phyloP scores from a whole-genome alignment of 2,888 invertebrate species.

The Nemoura dubitans region DNA sequence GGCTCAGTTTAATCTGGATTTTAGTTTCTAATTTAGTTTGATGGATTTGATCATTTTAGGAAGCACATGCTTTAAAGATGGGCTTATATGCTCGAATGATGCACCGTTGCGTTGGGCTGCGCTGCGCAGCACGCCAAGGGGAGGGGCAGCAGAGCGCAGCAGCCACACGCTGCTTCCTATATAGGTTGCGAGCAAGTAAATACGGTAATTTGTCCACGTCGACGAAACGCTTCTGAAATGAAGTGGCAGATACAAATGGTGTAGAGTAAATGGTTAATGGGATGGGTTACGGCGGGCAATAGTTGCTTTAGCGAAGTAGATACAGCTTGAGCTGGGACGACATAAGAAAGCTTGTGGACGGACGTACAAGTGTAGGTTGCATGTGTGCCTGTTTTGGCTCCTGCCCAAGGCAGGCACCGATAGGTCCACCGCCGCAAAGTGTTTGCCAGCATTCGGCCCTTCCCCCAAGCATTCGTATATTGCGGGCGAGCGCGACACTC shows the following conservation, averaged over 20 bases:
- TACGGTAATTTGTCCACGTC: conserved; percentile 43
- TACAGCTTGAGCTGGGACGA: not conserved
- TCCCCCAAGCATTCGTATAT: not conserved
- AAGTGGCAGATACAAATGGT: conserved; percentile 42
- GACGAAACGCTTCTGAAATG: conserved; percentile 32
- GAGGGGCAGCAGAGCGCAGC: not conserved
- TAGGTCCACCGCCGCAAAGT: not conserved
- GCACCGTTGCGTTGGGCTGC: not conserved
- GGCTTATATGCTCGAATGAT: not conserved
- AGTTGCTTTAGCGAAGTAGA: conserved; percentile 12
- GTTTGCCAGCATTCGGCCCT: not conserved
- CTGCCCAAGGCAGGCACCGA: not conserved
- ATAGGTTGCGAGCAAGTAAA: conserved; percentile 25
- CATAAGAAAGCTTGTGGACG: conserved; percentile 18
- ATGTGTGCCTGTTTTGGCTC: conserved; percentile 17
- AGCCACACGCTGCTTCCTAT: not conserved
- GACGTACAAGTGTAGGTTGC: conserved; percentile 16
- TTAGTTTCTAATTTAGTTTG: conserved; percentile 7
- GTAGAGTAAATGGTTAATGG: conserved; percentile 29
- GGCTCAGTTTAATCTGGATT: not conserved
- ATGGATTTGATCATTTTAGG: conserved; percentile 12
- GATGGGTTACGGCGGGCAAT: conserved; percentile 19
- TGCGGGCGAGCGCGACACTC: not conserved
- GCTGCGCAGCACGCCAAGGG: not conserved
- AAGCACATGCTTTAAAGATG: not conserved